Conservation (phyloP, 2,113 vertebrate genomes). For the Haliaeetus leucogaster region DNA sequence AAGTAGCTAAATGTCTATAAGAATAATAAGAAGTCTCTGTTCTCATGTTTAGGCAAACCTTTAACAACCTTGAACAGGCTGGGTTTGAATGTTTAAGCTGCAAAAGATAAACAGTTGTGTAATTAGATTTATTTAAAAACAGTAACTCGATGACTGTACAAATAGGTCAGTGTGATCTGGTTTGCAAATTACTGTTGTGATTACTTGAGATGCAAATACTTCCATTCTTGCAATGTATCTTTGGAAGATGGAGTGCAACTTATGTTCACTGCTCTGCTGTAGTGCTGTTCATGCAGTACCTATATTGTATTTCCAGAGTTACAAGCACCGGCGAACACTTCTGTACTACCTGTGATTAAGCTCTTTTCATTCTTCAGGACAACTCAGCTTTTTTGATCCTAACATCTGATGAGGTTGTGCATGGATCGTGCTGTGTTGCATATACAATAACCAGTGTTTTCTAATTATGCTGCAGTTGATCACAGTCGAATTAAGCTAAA, state of each 20-base stretch:
- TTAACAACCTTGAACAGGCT: background rate
- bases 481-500: constrained; percentile 96
- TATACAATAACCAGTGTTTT: constrained; percentile 12
- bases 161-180: background rate
- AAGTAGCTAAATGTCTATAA: background rate
- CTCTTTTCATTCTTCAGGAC: background rate
- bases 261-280: background rate
- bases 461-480: constrained; percentile 83
- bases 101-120: background rate
- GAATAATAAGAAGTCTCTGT: background rate
- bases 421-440: background rate
- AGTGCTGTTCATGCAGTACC: background rate
- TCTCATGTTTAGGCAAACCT: background rate
- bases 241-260: background rate
- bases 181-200: background rate
- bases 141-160: background rate
- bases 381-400: background rate
- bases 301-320: background rate
- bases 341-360: background rate
- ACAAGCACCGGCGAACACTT: background rate
- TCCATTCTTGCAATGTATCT: background rate
- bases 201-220: background rate
- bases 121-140: background rate
- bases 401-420: background rate
- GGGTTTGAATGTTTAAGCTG: background rate